phyloP scores from a whole-genome alignment of 2,888 invertebrate species.

The Rhogogaster chlorosoma region DNA sequence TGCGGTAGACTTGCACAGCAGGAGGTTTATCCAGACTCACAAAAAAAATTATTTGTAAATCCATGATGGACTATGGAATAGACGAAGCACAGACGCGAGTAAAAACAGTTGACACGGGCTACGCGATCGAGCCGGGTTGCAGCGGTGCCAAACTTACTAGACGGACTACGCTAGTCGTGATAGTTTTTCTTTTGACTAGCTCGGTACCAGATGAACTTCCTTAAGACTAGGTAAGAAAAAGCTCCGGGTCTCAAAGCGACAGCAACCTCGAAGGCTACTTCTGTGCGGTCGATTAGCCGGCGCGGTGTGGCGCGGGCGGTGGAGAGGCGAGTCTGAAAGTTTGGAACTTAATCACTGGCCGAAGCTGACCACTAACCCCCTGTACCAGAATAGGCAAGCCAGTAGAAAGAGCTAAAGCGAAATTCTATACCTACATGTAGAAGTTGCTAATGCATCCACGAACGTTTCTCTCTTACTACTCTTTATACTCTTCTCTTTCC shows the following conservation, averaged over 20 bases:
- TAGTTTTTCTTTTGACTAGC: no score
- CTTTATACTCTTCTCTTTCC: background rate
- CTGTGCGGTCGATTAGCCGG: constrained; percentile 39
- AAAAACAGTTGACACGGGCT: no score
- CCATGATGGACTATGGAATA: no score
- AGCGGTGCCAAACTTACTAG: no score
- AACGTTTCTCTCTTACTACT: constrained; percentile 26
- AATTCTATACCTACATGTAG: background rate
- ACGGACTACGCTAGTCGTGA: no score
- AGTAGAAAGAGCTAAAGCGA: background rate
- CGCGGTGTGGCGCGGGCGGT: no score
- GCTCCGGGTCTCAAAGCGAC: constrained; percentile 17
- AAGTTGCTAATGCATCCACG: constrained; percentile 36
- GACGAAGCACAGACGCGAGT: no score
- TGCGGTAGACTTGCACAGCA: no score
- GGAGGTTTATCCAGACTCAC: no score
- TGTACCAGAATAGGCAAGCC: background rate
- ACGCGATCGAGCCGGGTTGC: no score
- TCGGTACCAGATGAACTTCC: no score
- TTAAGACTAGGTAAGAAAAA: background rate
- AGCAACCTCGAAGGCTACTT: constrained; percentile 5
- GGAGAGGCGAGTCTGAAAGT: constrained; percentile 26
- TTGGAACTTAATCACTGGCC: constrained; percentile 41
- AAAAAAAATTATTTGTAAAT: no score
- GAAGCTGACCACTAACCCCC: constrained; percentile 7